Conservation (phyloP, 2,888 invertebrate genomes). For the Megalurothrips usitatus region DNA sequence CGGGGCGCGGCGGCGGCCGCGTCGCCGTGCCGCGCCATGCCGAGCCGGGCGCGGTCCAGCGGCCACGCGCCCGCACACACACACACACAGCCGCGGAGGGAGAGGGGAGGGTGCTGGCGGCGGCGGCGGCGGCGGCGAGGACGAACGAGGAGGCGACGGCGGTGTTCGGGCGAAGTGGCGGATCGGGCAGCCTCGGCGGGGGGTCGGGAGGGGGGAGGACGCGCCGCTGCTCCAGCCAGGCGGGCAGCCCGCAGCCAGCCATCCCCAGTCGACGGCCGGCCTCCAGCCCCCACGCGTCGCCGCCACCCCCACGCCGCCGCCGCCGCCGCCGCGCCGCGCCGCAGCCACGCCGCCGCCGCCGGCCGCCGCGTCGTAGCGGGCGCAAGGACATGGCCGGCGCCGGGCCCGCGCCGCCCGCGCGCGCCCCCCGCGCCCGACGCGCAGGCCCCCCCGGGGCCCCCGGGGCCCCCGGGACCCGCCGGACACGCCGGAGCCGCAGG, state of each 20-base stretch:
- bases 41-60: not conserved
- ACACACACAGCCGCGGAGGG: too few relatives aligned
- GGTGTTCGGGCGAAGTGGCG: not conserved
- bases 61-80: not conserved
- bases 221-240: not conserved
- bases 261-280: not conserved
- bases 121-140: not conserved
- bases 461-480: not conserved
- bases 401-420: not conserved
- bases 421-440: not conserved
- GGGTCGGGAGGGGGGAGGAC: not conserved
- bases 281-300: not conserved
- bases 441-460: not conserved
- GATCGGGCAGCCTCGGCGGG: not conserved
- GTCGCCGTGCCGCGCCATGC: not conserved
- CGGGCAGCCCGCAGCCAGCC: not conserved
- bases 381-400: not conserved
- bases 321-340: not conserved
- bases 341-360: not conserved
- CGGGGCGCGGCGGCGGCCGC: not conserved
- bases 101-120: too few relatives aligned
- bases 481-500: not conserved
- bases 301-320: not conserved
- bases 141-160: not conserved
- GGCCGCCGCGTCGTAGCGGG: not conserved